A percentile compares a stretch with the other conserved stretches of the same genome.
Evolutionary conservation across 2,888 invertebrate genomes (phyloP).

Genomic region (Leuctra nigra): DNA sequence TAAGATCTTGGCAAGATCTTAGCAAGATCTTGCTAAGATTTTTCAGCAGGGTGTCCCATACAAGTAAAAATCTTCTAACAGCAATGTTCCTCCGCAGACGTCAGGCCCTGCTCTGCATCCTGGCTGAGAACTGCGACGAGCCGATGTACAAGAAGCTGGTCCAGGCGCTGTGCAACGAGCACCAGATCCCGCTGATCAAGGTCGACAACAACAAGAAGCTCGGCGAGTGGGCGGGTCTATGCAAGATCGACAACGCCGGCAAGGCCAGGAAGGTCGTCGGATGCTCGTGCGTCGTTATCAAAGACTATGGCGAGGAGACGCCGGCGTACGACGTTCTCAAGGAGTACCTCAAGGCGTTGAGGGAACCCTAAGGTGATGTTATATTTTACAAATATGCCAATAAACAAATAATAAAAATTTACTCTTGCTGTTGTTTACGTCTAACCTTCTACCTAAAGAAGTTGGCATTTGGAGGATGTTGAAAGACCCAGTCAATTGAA

Average conservation of each 20-base stretch:
- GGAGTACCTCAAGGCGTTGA: slow-evolving; percentile 73
- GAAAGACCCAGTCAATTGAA: no score
- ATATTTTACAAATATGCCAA: slow-evolving; percentile 36
- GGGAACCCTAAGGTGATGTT: slow-evolving; percentile 32
- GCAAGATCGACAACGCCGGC: slow-evolving; percentile 98
- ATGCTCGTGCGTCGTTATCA: slow-evolving; percentile 96
- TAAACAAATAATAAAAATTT: slow-evolving; percentile 21
- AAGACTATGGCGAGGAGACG: slow-evolving; percentile 97
- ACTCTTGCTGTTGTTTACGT: slow-evolving; percentile 22
- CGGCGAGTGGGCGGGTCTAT: slow-evolving; percentile 98
- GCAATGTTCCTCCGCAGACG: slow-evolving; percentile 68
- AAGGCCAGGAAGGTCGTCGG: slow-evolving; percentile 98
- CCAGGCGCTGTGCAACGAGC: slow-evolving; percentile 96
- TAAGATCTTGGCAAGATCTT: no score
- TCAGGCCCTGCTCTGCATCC: slow-evolving; percentile 91
- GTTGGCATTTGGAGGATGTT: no score
- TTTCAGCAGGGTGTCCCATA: no score
- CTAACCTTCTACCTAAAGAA: slow-evolving; percentile 31
- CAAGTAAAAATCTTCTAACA: no score
- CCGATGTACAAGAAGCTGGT: slow-evolving; percentile 96
- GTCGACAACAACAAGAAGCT: slow-evolving; percentile 97
- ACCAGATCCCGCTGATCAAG: slow-evolving; percentile 94
- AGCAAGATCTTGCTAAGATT: no score
- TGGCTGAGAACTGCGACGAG: slow-evolving; percentile 98
- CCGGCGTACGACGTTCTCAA: slow-evolving; percentile 90